Base-by-base conservation (phyloP, 1,140 invertebrate species). In the Xylocopa sonorina region DNA sequence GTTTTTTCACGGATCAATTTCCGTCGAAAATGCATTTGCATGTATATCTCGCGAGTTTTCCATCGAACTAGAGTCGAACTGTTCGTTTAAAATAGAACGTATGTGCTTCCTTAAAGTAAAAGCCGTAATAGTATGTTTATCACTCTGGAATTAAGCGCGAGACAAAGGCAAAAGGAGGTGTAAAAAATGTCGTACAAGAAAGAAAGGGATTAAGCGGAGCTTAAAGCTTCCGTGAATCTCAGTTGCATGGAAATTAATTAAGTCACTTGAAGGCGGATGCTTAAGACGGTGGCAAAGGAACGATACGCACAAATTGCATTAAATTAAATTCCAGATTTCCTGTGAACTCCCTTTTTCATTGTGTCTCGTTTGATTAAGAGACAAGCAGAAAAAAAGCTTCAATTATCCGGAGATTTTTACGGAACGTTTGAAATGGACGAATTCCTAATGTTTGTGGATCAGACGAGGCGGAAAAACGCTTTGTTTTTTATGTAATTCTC, bases 191-290 rank as follows among this genome's bases (percentile, higher is more conserved):
- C 9, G 3, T 12, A 12, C 1, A 3, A 34, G 21, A 2, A 46
- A 46, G 2, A 14, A 14, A 3, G 43, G 14, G 43, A 14, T 46
- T 14, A 1, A 14, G 12, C 9, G 43, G 2, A 46, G 12, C 43
- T 1, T 43, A 9, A 43, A 3, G 18, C 16, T 50, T 21, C 24
- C 16, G 57, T 71, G 12, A 14, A 14, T 43, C 29, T 16, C 2
- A 14, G 6, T 29, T n/a, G 7, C 38, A 3, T 16, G 9, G 24
- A 57, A 57, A 71, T 71, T 71, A 71, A 71, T 57, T 71, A 71
- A 38, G 21, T 24, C 43, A 10, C 1, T 16, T 34, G 0, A 18
- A 21, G 24, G 32, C 34, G 7, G 18, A 27, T n/a, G 46, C 21
- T 32, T 2, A 24, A 53, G 3, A 38, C 21, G 3, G 18, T 0